Base-by-base conservation (phyloP, 2,113 vertebrate species). In the Gnathonemus echidnorhynchus region DNA sequence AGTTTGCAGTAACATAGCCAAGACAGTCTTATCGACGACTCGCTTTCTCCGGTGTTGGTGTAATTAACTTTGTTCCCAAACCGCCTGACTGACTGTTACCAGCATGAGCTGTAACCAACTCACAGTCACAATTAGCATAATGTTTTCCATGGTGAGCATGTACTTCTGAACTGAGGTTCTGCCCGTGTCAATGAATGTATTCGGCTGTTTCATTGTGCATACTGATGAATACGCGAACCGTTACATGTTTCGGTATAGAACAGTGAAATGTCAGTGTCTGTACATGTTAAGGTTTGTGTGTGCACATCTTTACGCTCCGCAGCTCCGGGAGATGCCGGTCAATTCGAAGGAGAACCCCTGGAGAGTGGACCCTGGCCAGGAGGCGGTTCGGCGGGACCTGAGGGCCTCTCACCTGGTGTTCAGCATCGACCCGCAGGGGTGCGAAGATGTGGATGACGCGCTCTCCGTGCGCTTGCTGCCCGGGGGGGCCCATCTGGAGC, bases 401-500 rank as follows among this genome's bases (percentile, higher is more conserved):
- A 93, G 98, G 89, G 90, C 93, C 0, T 96, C 93, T 0, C 98
- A 98, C 92, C 92, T 99, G 89, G 96, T 99, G 58, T 99, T 99
- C 95, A 99, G 98, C 95, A 97, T 99, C 13, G 98, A 99, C 95
- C 98, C 98, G 0, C 93, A 89, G 90, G 98, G 97, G 91, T 99
- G 98, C 0, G 97, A 99, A 93, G 98, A 99, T 7, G 98, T 99
- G 50, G 98, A 99, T 5, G 98, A 99, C 19, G 92, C 98, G 0
- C 93, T 99, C 11, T 99, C 98, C 0, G 91, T 98, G 31, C 93
- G 96, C 39, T 46, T 91, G 21, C 93, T 99, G 13, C 92, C 92
- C 0, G 95, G 90, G 0, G 96, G 97, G 7, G 92, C 93, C 83
- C 86, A 89, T 1, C 94, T 99, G 3, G 98, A 99, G 93, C 95